Percentiles rank a stretch among this genome's conserved stretches.
These are phyloP conservation scores for Myripristis murdjan DNA, from an alignment of 2,797 vertebrate genomes.

Conservation along the genomic window DNA sequence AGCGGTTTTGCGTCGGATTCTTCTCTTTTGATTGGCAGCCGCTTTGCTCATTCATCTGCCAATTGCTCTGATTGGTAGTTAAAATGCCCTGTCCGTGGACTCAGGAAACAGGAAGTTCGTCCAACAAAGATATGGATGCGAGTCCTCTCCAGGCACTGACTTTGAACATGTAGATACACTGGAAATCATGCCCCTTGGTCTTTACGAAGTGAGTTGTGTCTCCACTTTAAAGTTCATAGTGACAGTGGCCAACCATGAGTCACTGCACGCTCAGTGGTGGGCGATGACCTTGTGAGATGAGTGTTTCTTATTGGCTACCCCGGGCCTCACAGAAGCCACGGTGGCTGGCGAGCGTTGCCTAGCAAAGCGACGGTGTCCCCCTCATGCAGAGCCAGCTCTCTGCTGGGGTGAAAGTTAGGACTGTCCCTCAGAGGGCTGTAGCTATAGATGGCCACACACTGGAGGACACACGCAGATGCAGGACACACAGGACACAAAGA, in stretches of 20 bases:
- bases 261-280: conserved; percentile 22
- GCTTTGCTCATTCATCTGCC: conserved; percentile 8
- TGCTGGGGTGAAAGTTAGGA: conserved; percentile 66
- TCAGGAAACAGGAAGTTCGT: conserved; percentile 45
- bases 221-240: conserved; percentile 48
- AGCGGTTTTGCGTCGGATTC: conserved; percentile 33
- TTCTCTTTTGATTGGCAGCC: conserved; percentile 41
- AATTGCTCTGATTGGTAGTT: conserved; percentile 20
- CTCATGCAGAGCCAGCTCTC: conserved; percentile 44
- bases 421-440: conserved; percentile 59
- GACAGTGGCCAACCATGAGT: conserved; percentile 15
- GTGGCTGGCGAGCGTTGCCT: conserved; percentile 47
- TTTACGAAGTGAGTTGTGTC: neutral
- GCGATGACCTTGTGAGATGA: conserved; percentile 26
- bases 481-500: conserved; percentile 24
- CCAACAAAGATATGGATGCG: conserved; percentile 18
- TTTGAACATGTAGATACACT: conserved; percentile 42
- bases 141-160: conserved; percentile 39
- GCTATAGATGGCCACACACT: conserved; percentile 60
- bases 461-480: conserved; percentile 34
- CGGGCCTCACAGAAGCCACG: conserved; percentile 62
- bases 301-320: conserved; percentile 56
- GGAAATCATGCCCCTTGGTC: neutral
- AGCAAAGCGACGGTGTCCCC: conserved; percentile 48
- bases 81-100: conserved; percentile 3